A percentile compares a stretch with the other conserved stretches of the same genome.
phyloP scores from a whole-genome alignment of 2,113 vertebrate species.

The Psilopsiagon aurifrons region DNA sequence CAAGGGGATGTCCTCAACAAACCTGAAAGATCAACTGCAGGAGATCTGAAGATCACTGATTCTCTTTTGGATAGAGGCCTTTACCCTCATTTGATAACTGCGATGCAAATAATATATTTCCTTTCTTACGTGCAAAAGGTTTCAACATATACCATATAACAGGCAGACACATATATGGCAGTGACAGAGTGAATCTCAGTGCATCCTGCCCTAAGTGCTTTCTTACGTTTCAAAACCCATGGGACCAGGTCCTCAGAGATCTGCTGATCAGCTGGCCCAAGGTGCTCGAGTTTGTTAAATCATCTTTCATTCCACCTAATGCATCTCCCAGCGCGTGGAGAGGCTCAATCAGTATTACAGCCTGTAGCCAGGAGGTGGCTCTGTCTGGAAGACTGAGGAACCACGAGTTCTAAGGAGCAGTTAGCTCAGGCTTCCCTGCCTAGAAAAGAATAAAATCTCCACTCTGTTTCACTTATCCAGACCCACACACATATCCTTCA shows the following conservation, averaged over 20 bases:
- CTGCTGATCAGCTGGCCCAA: not conserved
- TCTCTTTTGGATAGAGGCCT: not conserved
- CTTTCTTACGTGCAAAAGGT: not conserved
- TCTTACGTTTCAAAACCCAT: not conserved
- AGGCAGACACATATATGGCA: not conserved
- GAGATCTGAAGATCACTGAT: not conserved
- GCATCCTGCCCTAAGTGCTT: not conserved
- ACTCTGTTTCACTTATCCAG: not conserved
- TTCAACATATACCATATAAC: not conserved
- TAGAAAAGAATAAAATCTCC: not conserved
- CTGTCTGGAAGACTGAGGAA: not conserved
- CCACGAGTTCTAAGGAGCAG: fast-evolving
- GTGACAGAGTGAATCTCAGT: not conserved
- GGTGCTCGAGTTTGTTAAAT: not conserved
- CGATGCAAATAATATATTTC: not conserved
- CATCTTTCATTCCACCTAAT: no score
- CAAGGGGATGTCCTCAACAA: not conserved
- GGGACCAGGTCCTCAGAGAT: no score
- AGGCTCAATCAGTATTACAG: not conserved
- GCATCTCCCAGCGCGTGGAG: not conserved
- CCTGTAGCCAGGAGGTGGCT: not conserved
- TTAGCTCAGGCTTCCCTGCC: not conserved
- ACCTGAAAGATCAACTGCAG: not conserved
- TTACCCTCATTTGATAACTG: not conserved
- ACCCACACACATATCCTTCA: not conserved